Evolutionary conservation across 2,888 invertebrate genomes (phyloP).

Genomic region (Carterocephalus palaemon): DNA sequence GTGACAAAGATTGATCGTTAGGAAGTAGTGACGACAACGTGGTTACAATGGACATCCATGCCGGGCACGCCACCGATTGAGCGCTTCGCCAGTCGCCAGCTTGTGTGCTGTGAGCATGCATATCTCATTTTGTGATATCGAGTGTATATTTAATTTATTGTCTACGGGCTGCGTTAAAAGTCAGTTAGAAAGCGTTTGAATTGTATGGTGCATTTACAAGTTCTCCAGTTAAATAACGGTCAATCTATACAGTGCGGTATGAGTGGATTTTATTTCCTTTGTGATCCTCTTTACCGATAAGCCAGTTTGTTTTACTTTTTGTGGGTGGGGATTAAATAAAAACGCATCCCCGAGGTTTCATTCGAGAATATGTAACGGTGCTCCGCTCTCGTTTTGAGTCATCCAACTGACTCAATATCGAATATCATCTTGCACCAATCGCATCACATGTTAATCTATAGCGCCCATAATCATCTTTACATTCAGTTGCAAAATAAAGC

Average conservation of each 20-base stretch:
- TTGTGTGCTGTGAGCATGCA: slow-evolving; percentile 53
- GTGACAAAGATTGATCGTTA: slow-evolving; percentile 72
- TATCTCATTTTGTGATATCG: slow-evolving; percentile 76
- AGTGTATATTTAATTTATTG: slow-evolving; percentile 61
- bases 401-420: slow-evolving; percentile 22
- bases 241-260: not conserved
- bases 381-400: slow-evolving; percentile 53
- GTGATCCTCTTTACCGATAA: slow-evolving; percentile 47
- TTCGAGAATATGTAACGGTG: slow-evolving; percentile 63
- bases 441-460: not conserved
- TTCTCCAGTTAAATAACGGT: slow-evolving; percentile 33
- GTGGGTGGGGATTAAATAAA: slow-evolving; percentile 41
- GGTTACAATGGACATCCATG: slow-evolving; percentile 57
- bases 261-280: slow-evolving; percentile 36
- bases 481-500: slow-evolving; percentile 1
- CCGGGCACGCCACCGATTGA: slow-evolving; percentile 46
- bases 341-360: slow-evolving; percentile 44
- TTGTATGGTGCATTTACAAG: slow-evolving; percentile 44
- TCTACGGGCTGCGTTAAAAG: slow-evolving; percentile 47
- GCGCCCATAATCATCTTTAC: not conserved
- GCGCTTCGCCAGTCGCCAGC: slow-evolving; percentile 49
- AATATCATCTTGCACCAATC: slow-evolving; percentile 10
- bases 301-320: slow-evolving; percentile 42
- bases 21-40: slow-evolving; percentile 47
- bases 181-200: slow-evolving; percentile 26